phyloP scores from a whole-genome alignment of 2,113 vertebrate genomes.

The Grallaria varia region DNA sequence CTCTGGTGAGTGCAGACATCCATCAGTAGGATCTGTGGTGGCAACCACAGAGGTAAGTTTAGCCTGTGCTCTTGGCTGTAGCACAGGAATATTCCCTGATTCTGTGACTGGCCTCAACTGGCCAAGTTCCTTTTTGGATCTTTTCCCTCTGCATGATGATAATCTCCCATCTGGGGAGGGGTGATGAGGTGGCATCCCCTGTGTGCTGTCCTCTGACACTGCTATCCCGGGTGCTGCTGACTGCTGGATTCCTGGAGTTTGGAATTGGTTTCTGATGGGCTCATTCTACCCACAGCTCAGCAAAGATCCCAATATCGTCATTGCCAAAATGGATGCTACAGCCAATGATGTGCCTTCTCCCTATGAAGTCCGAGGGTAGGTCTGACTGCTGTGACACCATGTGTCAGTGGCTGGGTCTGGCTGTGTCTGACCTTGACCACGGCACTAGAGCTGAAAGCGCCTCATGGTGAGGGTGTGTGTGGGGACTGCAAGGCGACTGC shows the following conservation, averaged over 20 bases:
- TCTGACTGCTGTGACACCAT: neutral
- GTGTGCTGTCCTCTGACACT: neutral
- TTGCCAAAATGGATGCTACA: constrained; percentile 99
- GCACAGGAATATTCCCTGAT: neutral
- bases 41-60: neutral
- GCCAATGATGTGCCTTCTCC: constrained; percentile 95
- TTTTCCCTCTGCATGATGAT: neutral
- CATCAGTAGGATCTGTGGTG: neutral
- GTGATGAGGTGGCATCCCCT: neutral
- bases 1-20: neutral
- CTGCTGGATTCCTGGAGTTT: neutral
- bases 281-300: constrained; percentile 78
- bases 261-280: neutral
- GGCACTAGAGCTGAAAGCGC: neutral
- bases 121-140: neutral
- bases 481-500: neutral
- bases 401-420: fast-evolving
- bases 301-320: constrained; percentile 86
- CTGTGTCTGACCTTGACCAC: neutral
- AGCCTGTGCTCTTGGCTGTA: neutral
- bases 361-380: constrained; percentile 97
- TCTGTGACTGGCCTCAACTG: neutral
- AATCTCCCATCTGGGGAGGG: neutral
- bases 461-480: neutral
- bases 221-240: fast-evolving